These are phyloP conservation scores for Hemithea aestivaria DNA, from an alignment of 2,888 invertebrate genomes.

Conservation along the genomic window DNA sequence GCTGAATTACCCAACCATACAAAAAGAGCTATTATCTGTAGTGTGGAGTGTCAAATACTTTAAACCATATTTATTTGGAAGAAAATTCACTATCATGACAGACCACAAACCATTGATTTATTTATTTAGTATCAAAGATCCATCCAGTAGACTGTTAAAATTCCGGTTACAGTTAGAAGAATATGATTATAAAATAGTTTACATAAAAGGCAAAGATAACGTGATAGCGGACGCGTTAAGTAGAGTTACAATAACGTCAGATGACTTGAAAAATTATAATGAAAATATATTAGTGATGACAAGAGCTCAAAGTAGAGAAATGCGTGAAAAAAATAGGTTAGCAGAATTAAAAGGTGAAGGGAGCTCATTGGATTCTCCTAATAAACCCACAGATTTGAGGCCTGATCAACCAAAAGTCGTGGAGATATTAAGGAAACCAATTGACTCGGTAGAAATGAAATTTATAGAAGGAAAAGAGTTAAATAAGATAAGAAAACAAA, in stretches of 20 bases:
- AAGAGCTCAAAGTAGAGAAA: constrained; percentile 15
- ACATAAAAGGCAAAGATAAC: background rate
- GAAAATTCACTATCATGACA: constrained; percentile 4
- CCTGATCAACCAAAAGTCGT: constrained; percentile 22
- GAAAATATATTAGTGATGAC: constrained; percentile 3
- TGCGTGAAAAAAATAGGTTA: constrained; percentile 1
- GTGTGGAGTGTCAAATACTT: too few species aligned
- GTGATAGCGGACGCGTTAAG: constrained; percentile 8
- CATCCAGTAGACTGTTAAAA: constrained; percentile 16
- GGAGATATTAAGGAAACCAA: constrained; percentile 22
- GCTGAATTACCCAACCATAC: too few species aligned
- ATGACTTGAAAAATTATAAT: constrained; percentile 9
- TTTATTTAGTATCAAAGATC: constrained; percentile 16
- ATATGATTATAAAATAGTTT: constrained; percentile 7
- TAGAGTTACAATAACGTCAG: constrained; percentile 1
- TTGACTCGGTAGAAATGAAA: constrained; percentile 15
- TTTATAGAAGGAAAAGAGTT: constrained; percentile 10
- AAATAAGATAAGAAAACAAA: constrained; percentile 3
- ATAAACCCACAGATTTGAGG: constrained; percentile 12
- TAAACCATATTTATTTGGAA: constrained; percentile 5
- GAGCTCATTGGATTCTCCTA: constrained; percentile 3
- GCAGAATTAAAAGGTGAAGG: background rate
- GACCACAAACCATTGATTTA: constrained; percentile 15
- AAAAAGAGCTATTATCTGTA: too few species aligned
- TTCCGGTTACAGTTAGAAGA: constrained; percentile 13